Evolutionary conservation across 2,113 vertebrate species (phyloP).

Genomic region (Columba janthina): DNA sequence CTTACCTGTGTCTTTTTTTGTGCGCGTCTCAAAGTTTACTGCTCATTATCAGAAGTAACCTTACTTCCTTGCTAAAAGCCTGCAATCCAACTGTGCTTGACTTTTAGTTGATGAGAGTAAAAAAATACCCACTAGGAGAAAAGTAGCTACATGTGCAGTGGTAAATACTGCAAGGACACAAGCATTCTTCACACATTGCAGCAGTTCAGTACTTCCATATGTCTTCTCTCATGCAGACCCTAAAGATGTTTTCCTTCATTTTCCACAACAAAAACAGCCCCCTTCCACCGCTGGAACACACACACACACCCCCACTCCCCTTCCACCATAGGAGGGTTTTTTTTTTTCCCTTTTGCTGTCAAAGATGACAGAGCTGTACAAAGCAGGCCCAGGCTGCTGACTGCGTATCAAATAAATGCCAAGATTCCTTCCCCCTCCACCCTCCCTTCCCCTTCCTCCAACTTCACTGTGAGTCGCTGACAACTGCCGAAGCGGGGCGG

Average conservation of each 20-base stretch:
- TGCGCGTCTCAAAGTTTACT: not conserved
- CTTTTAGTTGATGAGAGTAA: not conserved
- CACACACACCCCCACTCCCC: not conserved
- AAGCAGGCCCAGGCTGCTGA: not conserved
- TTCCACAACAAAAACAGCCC: not conserved
- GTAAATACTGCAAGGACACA: not conserved
- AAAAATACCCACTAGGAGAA: not conserved
- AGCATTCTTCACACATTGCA: not conserved
- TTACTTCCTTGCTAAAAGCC: not conserved
- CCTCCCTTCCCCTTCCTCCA: not conserved
- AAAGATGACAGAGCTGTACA: not conserved
- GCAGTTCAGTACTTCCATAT: not conserved
- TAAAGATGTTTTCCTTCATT: not conserved
- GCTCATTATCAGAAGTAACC: not conserved
- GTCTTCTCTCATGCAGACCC: not conserved
- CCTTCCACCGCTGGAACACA: not conserved
- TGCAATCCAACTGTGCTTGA: not conserved
- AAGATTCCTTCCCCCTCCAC: slow-evolving; percentile 5
- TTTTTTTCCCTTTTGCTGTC: not conserved
- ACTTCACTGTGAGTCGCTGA: not conserved
- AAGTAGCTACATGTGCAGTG: not conserved
- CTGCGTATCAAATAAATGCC: not conserved
- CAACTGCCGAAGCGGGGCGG: not conserved
- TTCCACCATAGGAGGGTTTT: accelerated
- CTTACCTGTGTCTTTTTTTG: not conserved